Evolutionary conservation across 2,113 vertebrate species (phyloP).

Genomic region (Apistogramma diplotaenia): DNA sequence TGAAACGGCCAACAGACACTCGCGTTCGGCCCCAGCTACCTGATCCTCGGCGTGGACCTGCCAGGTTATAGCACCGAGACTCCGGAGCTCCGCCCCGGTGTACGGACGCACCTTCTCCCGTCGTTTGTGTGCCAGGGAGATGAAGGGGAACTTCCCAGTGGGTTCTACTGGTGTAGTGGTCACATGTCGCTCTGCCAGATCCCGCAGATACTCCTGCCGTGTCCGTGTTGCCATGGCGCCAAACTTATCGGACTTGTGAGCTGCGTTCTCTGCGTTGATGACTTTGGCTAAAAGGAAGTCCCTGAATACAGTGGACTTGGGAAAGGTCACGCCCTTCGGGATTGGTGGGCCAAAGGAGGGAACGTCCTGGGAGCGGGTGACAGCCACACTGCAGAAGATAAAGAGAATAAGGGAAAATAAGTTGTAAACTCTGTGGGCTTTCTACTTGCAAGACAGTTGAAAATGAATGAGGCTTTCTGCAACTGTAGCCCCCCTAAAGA

Average conservation of each 20-base stretch:
- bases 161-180: conserved; percentile 93
- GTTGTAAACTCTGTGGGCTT: background rate
- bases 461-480: background rate
- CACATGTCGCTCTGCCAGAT: conserved; percentile 93
- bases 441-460: background rate
- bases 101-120: conserved; percentile 91
- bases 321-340: conserved; percentile 93
- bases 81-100: conserved; percentile 87
- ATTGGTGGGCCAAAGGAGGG: conserved; percentile 94
- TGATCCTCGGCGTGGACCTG: conserved; percentile 90
- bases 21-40: conserved; percentile 86
- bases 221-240: conserved; percentile 95
- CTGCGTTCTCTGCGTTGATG: conserved; percentile 95
- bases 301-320: conserved; percentile 95
- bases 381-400: conserved; percentile 82
- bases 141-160: conserved; percentile 93
- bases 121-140: conserved; percentile 93
- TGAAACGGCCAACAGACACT: conserved; percentile 89
- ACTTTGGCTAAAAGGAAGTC: conserved; percentile 96
- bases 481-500: too few species aligned
- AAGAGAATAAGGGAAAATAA: background rate
- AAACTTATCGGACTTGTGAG: conserved; percentile 96
- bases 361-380: conserved; percentile 93
- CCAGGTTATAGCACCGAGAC: conserved; percentile 90
- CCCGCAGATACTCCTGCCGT: conserved; percentile 93